Percentiles rank a stretch among this genome's conserved stretches.
Evolutionary conservation across 2,888 invertebrate species (phyloP).

Genomic region (Strigamia transsilvanica): DNA sequence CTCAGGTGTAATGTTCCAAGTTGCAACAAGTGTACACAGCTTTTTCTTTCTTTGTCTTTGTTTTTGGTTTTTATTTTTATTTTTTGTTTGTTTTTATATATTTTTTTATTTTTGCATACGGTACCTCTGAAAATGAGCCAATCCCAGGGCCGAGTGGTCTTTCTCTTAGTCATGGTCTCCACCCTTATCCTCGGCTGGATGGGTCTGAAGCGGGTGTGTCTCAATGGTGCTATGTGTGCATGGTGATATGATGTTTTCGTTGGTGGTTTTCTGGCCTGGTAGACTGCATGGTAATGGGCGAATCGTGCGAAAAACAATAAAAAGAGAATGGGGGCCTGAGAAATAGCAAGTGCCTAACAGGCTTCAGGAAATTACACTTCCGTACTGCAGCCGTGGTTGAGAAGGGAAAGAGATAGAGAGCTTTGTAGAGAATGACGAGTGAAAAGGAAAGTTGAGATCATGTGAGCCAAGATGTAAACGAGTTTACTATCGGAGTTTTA

Average conservation of each 20-base stretch:
- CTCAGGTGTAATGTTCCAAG: conserved; percentile 36
- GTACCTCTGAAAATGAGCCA: conserved; percentile 31
- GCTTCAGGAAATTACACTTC: conserved; percentile 49
- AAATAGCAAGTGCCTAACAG: conserved; percentile 49
- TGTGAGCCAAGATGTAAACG: conserved; percentile 43
- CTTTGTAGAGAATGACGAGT: conserved; percentile 41
- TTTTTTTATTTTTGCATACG: not conserved
- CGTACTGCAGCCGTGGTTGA: conserved; percentile 38
- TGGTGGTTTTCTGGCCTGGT: conserved; percentile 43
- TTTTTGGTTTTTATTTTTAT: not conserved
- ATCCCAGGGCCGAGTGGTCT: conserved; percentile 43
- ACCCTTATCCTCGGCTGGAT: conserved; percentile 48
- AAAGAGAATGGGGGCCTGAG: conserved; percentile 34
- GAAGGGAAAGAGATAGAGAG: conserved; percentile 46
- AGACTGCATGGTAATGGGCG: conserved; percentile 49
- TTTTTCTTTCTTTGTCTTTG: no score
- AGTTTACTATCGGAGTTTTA: conserved; percentile 41
- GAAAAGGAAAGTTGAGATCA: conserved; percentile 43
- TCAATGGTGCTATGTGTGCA: conserved; percentile 38
- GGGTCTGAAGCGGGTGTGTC: conserved; percentile 40
- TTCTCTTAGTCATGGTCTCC: conserved; percentile 13
- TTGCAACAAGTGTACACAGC: not conserved
- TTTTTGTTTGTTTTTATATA: not conserved
- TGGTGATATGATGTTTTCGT: conserved; percentile 49
- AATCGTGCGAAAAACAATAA: conserved; percentile 48